Conservation (phyloP, 2,888 invertebrate species). For the Chaetogeoica ovagalla region DNA sequence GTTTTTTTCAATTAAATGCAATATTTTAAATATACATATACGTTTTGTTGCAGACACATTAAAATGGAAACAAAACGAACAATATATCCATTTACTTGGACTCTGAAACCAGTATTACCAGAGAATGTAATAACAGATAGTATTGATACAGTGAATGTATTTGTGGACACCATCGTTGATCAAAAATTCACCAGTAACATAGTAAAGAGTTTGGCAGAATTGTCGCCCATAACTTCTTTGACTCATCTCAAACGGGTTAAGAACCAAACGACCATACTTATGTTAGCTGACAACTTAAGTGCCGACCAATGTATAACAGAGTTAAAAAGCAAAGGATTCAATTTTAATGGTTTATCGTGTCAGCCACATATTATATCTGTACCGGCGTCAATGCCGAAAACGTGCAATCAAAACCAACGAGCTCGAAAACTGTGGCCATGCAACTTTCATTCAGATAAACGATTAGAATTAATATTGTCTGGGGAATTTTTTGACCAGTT, state of each 20-base stretch:
- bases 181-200: constrained; percentile 68
- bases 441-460: constrained; percentile 80
- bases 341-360: constrained; percentile 63
- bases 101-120: constrained; percentile 62
- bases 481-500: constrained; percentile 66
- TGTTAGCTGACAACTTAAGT: constrained; percentile 31
- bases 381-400: constrained; percentile 67
- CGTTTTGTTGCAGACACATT: constrained; percentile 10
- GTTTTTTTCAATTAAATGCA: not conserved
- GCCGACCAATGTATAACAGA: constrained; percentile 20
- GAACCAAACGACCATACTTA: constrained; percentile 58
- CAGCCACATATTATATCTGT: constrained; percentile 60
- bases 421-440: constrained; percentile 74
- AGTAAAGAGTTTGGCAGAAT: constrained; percentile 66
- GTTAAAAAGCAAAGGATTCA: constrained; percentile 60
- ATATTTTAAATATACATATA: not conserved
- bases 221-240: constrained; percentile 66
- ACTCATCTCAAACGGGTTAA: constrained; percentile 76
- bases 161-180: constrained; percentile 66
- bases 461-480: constrained; percentile 69
- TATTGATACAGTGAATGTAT: constrained; percentile 65
- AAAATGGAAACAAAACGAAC: constrained; percentile 41
- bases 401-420: constrained; percentile 69
- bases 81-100: constrained; percentile 28
- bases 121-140: constrained; percentile 62